phyloP scores from a whole-genome alignment of 2,888 invertebrate genomes.

The Synanthedon formicaeformis region DNA sequence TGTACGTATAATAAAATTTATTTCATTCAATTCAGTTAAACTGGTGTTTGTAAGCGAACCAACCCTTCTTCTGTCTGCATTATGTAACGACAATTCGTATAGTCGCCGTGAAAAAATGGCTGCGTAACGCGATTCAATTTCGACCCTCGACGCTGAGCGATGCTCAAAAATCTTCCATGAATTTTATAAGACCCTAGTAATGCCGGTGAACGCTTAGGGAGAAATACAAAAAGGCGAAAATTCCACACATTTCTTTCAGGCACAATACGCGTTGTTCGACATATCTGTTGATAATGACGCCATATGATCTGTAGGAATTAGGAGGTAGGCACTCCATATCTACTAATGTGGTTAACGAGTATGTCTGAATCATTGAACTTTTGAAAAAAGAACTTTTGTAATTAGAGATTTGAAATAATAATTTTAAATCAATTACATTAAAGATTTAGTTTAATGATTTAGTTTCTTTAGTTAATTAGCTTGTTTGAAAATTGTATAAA shows the following conservation, averaged over 20 bases:
- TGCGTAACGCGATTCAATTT: conserved; percentile 20
- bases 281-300: too few species aligned
- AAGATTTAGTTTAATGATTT: too few species aligned
- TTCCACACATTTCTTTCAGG: not conserved
- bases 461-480: not conserved
- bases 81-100: not conserved
- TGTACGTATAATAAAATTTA: not conserved
- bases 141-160: conserved; percentile 12
- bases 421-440: too few species aligned
- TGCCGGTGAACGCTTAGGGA: conserved; percentile 7
- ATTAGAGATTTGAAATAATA: too few species aligned
- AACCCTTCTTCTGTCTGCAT: conserved; percentile 13
- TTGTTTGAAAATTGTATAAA: not conserved
- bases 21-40: conserved; percentile 7
- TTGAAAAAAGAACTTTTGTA: too few species aligned
- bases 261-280: too few species aligned
- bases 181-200: conserved; percentile 14
- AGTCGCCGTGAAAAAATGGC: not conserved
- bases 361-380: too few species aligned
- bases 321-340: too few species aligned
- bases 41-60: conserved; percentile 11
- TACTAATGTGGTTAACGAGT: too few species aligned
- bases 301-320: too few species aligned
- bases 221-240: conserved; percentile 2
- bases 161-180: conserved; percentile 14